phyloP scores from a whole-genome alignment of 2,113 vertebrate genomes.

The Notarius quadriscutis region DNA sequence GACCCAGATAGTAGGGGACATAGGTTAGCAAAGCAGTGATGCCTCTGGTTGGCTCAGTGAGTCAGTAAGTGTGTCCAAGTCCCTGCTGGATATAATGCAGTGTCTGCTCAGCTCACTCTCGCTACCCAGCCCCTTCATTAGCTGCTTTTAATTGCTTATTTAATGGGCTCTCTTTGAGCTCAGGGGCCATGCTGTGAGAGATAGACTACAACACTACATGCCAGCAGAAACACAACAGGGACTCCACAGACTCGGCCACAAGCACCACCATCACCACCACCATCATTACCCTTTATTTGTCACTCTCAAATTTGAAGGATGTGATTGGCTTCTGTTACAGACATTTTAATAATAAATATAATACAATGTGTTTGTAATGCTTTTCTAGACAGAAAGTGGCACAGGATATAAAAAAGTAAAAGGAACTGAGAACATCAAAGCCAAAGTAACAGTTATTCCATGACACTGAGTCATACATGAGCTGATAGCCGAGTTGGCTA shows the following conservation, averaged over 20 bases:
- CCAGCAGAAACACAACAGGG: constrained; percentile 33
- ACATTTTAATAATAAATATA: background rate
- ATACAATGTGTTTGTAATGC: background rate
- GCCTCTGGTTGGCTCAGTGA: constrained; percentile 28
- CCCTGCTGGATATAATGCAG: constrained; percentile 36
- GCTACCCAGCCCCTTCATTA: constrained; percentile 56
- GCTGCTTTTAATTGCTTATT: constrained; percentile 62
- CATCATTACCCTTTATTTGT: constrained; percentile 1
- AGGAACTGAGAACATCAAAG: background rate
- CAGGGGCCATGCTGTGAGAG: constrained; percentile 46
- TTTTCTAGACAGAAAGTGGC: background rate
- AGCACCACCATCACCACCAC: background rate
- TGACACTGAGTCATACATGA: no score
- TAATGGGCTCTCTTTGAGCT: constrained; percentile 56
- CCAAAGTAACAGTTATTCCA: no score
- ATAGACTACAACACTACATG: constrained; percentile 25
- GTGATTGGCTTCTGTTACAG: background rate
- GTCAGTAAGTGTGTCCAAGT: constrained; percentile 35
- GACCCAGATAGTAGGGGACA: constrained; percentile 18
- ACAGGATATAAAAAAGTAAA: background rate
- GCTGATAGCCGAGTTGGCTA: no score
- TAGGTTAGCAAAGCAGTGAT: constrained; percentile 17
- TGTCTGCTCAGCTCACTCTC: constrained; percentile 13
- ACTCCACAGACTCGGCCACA: constrained; percentile 11
- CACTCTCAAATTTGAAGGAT: background rate